Percentiles rank a stretch among this genome's conserved stretches.
phyloP scores from a whole-genome alignment of 2,888 invertebrate genomes.

The Lycia hirtaria region DNA sequence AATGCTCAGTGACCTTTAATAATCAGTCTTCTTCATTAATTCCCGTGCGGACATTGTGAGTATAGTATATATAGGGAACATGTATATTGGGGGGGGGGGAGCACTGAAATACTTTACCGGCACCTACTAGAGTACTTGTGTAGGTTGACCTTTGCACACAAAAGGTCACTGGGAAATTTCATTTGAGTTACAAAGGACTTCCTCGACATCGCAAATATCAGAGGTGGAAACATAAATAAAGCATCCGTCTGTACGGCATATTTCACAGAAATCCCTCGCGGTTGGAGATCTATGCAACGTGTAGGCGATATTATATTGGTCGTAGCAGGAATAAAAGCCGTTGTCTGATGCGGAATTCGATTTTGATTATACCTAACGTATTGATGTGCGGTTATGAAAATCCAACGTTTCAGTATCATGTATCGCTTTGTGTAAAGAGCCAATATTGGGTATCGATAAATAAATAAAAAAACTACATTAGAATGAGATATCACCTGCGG shows the following conservation, averaged over 20 bases:
- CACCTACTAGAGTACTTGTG: slow-evolving; percentile 32
- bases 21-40: slow-evolving; percentile 40
- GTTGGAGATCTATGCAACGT: slow-evolving; percentile 14
- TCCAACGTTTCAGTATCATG: slow-evolving; percentile 6
- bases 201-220: slow-evolving; percentile 23
- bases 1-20: slow-evolving; percentile 49
- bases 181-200: slow-evolving; percentile 30
- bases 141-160: slow-evolving; percentile 49
- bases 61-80: slow-evolving; percentile 20
- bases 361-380: slow-evolving; percentile 12
- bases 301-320: slow-evolving; percentile 28
- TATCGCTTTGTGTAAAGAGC: not conserved
- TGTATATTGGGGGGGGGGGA: not conserved
- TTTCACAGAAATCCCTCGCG: slow-evolving; percentile 20
- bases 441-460: not conserved
- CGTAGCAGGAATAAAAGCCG: slow-evolving; percentile 9
- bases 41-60: slow-evolving; percentile 33
- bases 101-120: slow-evolving; percentile 10
- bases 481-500: too few relatives aligned
- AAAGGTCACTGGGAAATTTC: slow-evolving; percentile 48
- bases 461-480: too few relatives aligned
- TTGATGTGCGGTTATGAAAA: slow-evolving; percentile 5
- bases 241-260: not conserved
- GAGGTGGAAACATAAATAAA: slow-evolving; percentile 22
- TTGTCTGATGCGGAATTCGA: slow-evolving; percentile 4